Evolutionary conservation across 2,888 invertebrate species (phyloP).

Genomic region (Epinotia nisella): DNA sequence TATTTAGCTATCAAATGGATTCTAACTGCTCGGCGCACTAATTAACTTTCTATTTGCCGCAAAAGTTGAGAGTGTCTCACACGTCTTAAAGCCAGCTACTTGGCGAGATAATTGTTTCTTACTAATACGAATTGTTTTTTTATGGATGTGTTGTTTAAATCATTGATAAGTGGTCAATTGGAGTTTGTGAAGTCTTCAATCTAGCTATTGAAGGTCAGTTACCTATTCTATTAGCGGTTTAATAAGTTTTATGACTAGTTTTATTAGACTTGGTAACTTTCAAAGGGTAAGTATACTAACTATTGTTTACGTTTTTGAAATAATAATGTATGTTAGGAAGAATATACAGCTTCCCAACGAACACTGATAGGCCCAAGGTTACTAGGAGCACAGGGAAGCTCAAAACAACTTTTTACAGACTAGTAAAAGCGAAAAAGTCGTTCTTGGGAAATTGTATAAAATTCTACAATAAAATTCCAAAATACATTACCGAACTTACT

Average conservation of each 20-base stretch:
- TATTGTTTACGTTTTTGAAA: no score
- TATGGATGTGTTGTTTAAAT: constrained; percentile 35
- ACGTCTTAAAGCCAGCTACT: constrained; percentile 5
- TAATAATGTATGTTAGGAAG: no score
- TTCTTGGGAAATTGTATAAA: no score
- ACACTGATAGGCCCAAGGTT: no score
- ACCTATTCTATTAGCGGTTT: background rate
- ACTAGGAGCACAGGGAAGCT: no score
- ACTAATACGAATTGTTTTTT: constrained; percentile 7
- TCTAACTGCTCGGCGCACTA: constrained; percentile 34
- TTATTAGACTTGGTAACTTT: background rate
- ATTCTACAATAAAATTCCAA: no score
- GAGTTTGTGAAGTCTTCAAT: constrained; percentile 4
- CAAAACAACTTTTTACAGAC: no score
- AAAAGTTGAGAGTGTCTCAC: constrained; percentile 35
- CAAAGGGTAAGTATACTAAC: background rate
- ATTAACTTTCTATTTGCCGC: constrained; percentile 41
- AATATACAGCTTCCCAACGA: no score
- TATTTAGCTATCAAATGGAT: constrained; percentile 42
- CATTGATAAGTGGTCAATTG: constrained; percentile 38
- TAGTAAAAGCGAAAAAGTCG: no score
- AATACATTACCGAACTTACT: no score
- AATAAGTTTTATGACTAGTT: background rate
- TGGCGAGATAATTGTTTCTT: constrained; percentile 18
- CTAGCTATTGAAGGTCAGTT: constrained; percentile 6